A percentile compares a stretch with the other conserved stretches of the same genome.
These are phyloP conservation scores for Trileptium ribeirensis DNA, from an alignment of 2,888 invertebrate species.

Conservation along the genomic window DNA sequence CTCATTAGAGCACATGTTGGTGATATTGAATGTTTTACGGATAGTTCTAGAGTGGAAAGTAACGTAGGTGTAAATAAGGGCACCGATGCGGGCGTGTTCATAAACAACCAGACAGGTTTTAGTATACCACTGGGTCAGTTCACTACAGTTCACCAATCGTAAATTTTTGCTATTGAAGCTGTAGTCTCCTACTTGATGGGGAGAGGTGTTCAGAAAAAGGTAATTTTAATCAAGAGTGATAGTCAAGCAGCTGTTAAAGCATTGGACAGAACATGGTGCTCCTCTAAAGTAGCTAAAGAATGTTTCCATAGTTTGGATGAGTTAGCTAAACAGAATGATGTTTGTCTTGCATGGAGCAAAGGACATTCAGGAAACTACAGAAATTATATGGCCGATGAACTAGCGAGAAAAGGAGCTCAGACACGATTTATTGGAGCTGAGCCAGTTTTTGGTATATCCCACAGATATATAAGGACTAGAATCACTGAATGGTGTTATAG, in stretches of 20 bases:
- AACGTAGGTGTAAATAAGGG: background rate
- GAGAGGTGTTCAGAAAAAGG: background rate
- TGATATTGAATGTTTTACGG: background rate
- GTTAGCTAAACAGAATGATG: background rate
- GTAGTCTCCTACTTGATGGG: background rate
- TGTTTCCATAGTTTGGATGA: background rate
- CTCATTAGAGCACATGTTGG: background rate
- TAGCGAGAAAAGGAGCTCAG: background rate
- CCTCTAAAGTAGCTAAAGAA: background rate
- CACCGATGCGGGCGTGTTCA: background rate
- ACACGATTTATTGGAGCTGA: background rate
- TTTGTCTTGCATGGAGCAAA: background rate
- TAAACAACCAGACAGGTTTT: background rate
- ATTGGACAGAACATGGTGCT: background rate
- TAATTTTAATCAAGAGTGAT: background rate
- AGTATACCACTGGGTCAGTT: background rate
- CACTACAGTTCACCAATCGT: background rate
- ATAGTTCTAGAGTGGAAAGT: background rate
- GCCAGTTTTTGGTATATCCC: background rate
- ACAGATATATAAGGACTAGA: background rate
- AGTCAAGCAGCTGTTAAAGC: background rate
- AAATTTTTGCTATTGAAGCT: background rate
- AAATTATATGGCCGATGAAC: background rate
- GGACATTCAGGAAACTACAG: background rate
- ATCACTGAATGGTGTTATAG: background rate